Evolutionary conservation across 2,797 vertebrate genomes (phyloP), one percentile per base, ranked within the genome.

Genomic region (Sternotherus odoratus): DNA sequence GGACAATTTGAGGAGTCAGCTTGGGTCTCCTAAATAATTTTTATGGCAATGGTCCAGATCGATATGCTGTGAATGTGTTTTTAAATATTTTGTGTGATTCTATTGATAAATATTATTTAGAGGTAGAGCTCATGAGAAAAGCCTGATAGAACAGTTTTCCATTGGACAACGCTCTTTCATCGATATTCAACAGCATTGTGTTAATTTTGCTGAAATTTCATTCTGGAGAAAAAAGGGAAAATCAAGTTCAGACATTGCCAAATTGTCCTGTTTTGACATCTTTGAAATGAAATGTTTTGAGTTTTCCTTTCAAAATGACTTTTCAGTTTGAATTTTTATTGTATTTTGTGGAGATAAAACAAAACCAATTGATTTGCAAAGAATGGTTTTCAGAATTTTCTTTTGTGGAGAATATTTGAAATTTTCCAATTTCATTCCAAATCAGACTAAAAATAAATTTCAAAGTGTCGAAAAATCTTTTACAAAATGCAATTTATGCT

Each of bases 81-180:
- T 30, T 79, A 77, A 81, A 91, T 87, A 90, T 60, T 92, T 90
- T 5, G 79, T 72, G 72, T 79, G 75, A 2, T 72, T 96, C 51
- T 90, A 83, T 86, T 78, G 66, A 75, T 60, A 83, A 93, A 56
- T 49, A 46, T 74, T 86, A 0, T 46, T 69, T 79, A 33, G 80
- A 83, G 49, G 30, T 74, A 88, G 39, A 53, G 50, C 75, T 60
- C 75, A n/a, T 84, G 75, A 33, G 69, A 63, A 83, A 36, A 84
- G 48, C 77, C 85, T 12, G 9, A 69, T 36, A 5, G 80, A 79
- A 39, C 2, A 4, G 13, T 50, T 94, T 93, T 69, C 17, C 13
- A 7, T 26, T 30, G 57, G 57, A 60, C 30, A 60, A 60, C 15
- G 13, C 57, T 30, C 12, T 60, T 60, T 60, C 13, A 16, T 60